Base-by-base conservation (phyloP, 2,797 vertebrate species). In the Graptemys geographica region DNA sequence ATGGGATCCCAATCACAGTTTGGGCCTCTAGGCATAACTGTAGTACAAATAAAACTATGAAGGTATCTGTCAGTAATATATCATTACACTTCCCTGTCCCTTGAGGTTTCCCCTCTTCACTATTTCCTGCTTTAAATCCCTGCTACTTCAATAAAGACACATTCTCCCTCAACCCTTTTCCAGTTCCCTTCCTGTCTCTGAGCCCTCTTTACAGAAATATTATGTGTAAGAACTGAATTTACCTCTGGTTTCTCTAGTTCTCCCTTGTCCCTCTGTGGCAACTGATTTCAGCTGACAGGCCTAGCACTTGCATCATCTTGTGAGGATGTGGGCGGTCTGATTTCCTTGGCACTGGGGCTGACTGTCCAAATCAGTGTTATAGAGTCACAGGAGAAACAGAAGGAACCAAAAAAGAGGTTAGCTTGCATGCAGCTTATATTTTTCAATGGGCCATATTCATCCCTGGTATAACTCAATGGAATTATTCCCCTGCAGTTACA, bases 241-340 rank as follows among this genome's bases (percentile, higher is more conserved):
- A 62, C 85, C 62, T 90, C 87, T 57, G 83, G 81, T 94, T 90
- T 82, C 82, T 96, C 53, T 87, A 85, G 83, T 86, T 23, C 79
- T 93, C 83, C 72, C 79, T 92, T 82, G 76, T 94, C 90, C 23
- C 53, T 31, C 31, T 83, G 51, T 55, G 88, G 92, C 76, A 85
- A 16, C 84, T 59, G 72, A 90, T 96, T 56, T 55, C 57, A 95
- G 27, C 83, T 96, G 91, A 94, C 96, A 96, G 82, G 53, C 33
- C 53, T 65, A 57, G 76, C 18, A 6, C 65, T 92, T 18, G 1
- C 47, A 83, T 51, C 25, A 3, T 13, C 84, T 13, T 44, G 56
- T 53, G 37, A 93, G 86, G 31, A 53, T 83, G 51, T 27, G 72
- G 62, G 57, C 90, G 4, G 76, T 83, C 53, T 91, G 59, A 69